A percentile compares a stretch with the other conserved stretches of the same genome.
phyloP scores from a whole-genome alignment of 2,797 vertebrate genomes.

The Vireo griseus region DNA sequence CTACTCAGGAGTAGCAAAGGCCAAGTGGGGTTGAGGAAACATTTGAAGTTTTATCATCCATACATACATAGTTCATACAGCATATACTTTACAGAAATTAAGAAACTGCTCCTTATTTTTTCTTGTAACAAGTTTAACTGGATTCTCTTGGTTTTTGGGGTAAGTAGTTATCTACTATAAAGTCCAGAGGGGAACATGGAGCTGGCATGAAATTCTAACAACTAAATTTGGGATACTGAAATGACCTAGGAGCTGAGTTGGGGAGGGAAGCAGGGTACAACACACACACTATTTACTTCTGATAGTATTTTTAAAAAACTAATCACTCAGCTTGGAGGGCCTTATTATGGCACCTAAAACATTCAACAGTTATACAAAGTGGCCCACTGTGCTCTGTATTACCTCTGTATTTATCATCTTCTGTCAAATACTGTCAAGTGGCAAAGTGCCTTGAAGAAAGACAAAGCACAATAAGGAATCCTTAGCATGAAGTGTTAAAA shows the following conservation, averaged over 20 bases:
- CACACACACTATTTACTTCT: not conserved
- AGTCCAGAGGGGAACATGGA: not conserved
- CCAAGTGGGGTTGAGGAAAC: not conserved
- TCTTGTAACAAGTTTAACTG: not conserved
- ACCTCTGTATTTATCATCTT: not conserved
- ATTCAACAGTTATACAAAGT: not conserved
- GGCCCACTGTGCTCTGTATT: not conserved
- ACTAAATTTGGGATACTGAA: not conserved
- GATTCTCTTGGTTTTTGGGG: not conserved
- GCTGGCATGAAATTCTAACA: not conserved
- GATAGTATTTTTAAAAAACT: not conserved
- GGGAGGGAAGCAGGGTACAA: not conserved
- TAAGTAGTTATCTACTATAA: not conserved
- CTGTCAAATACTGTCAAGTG: constrained; percentile 18
- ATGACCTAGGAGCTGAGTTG: not conserved
- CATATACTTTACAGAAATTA: not conserved
- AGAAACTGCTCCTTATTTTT: not conserved
- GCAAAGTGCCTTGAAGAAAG: not conserved
- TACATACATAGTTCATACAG: not conserved
- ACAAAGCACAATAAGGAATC: constrained; percentile 11
- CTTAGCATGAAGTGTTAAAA: not conserved
- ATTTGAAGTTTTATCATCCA: not conserved
- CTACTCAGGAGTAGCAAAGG: not conserved
- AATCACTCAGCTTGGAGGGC: not conserved
- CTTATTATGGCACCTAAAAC: not conserved